Percentiles rank a stretch among this genome's conserved stretches.
Conservation (phyloP, 1,140 invertebrate species). For the Apocrypta bakeri region DNA sequence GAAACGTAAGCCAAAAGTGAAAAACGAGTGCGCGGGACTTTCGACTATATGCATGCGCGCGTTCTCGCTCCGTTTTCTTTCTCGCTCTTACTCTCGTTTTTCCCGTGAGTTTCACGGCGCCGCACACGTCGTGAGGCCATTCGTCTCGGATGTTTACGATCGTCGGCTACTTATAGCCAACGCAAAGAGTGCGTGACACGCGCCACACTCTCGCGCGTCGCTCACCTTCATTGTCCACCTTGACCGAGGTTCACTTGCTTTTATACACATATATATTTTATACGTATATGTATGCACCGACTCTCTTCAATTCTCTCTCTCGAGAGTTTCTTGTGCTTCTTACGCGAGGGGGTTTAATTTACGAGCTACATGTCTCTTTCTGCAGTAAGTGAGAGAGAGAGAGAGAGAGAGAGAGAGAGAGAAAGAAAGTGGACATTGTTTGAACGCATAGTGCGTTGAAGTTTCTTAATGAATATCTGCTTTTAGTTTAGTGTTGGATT, state of each 20-base stretch:
- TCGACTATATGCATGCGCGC: neutral
- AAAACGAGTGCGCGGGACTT: neutral
- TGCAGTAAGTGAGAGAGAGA: too few relatives aligned
- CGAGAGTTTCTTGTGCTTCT: too few relatives aligned
- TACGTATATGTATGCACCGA: too few relatives aligned
- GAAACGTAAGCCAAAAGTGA: slow-evolving; percentile 12
- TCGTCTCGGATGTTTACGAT: slow-evolving; percentile 24
- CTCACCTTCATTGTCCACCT: slow-evolving; percentile 23
- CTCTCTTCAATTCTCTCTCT: too few relatives aligned
- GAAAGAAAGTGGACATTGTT: too few relatives aligned
- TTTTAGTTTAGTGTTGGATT: too few relatives aligned
- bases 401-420: too few relatives aligned
- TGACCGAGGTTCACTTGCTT: slow-evolving; percentile 6
- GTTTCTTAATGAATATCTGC: too few relatives aligned
- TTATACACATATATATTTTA: too few relatives aligned
- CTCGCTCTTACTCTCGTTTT: neutral
- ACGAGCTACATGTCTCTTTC: too few relatives aligned
- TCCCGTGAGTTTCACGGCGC: neutral
- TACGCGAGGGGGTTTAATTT: too few relatives aligned
- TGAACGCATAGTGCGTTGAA: too few relatives aligned
- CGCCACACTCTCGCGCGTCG: neutral
- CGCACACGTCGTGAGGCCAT: neutral
- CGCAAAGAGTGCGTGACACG: slow-evolving; percentile 34
- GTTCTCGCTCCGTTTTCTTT: neutral
- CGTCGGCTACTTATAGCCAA: neutral